phyloP scores from a whole-genome alignment of 2,797 vertebrate genomes.

The Phrynocephalus vlangalii region DNA sequence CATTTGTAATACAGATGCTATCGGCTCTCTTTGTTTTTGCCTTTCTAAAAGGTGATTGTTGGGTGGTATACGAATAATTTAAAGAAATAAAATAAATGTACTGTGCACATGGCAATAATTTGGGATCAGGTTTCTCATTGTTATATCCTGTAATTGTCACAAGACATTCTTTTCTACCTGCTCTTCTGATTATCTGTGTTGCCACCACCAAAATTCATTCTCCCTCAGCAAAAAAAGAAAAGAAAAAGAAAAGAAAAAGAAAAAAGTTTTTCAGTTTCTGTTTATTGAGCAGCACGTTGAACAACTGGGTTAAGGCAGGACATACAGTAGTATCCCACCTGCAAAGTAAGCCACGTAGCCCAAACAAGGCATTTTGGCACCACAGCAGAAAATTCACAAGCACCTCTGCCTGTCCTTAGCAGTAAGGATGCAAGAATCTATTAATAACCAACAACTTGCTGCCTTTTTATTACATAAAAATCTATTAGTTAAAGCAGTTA shows the following conservation, averaged over 20 bases:
- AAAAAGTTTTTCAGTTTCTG: not conserved
- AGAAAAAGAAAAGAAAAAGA: too few species aligned
- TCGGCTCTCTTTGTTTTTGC: too few species aligned
- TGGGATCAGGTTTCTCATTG: not conserved
- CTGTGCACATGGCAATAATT: not conserved
- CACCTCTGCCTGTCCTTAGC: not conserved
- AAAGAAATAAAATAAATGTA: too few species aligned
- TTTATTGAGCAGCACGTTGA: not conserved
- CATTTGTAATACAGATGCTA: too few species aligned
- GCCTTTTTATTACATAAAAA: not conserved
- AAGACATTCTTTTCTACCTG: not conserved
- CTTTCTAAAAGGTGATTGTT: too few species aligned
- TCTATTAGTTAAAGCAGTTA: not conserved
- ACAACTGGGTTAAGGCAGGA: not conserved
- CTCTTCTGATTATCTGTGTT: not conserved
- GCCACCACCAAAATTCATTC: not conserved
- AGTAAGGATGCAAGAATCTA: not conserved
- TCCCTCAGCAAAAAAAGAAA: not conserved
- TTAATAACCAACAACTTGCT: not conserved
- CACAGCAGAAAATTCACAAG: not conserved
- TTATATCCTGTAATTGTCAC: not conserved
- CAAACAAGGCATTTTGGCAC: not conserved
- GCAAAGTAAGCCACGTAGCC: not conserved
- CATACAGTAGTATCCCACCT: not conserved
- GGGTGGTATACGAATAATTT: too few species aligned